These are phyloP conservation scores for Anseranas semipalmata DNA, from an alignment of 2,113 vertebrate species.

Conservation along the genomic window DNA sequence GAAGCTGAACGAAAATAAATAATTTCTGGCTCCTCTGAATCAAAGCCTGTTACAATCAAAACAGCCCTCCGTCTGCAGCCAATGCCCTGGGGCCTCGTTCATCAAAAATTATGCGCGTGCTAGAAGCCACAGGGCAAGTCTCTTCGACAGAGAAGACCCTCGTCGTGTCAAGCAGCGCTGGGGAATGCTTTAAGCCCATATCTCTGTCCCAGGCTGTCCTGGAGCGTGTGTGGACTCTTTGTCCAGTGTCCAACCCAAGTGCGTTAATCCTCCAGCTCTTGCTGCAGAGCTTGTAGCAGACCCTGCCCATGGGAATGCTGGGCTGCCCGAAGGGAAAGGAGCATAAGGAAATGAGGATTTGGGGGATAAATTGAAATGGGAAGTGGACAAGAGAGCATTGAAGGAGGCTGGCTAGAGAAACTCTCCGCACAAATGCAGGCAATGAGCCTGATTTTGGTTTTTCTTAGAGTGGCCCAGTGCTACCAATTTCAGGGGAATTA, in stretches of 20 bases:
- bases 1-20: constrained; percentile 56
- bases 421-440: neutral
- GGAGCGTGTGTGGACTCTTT: neutral
- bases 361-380: constrained; percentile 1
- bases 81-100: constrained; percentile 35
- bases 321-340: neutral
- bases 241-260: rapidly evolving
- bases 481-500: neutral
- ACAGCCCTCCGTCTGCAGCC: constrained; percentile 29
- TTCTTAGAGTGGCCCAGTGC: neutral
- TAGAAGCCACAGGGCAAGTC: constrained; percentile 36
- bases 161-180: neutral
- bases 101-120: neutral
- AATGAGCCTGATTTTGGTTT: neutral
- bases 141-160: neutral
- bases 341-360: neutral
- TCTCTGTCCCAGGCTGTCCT: neutral
- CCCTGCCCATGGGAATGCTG: neutral
- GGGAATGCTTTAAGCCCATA: neutral
- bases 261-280: neutral
- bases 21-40: constrained; percentile 66
- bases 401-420: neutral
- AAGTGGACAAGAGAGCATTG: constrained; percentile 34
- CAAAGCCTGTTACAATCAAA: constrained; percentile 64
- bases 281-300: neutral